Evolutionary conservation across 2,888 invertebrate species (phyloP).

Genomic region (Athrips mouffetella): DNA sequence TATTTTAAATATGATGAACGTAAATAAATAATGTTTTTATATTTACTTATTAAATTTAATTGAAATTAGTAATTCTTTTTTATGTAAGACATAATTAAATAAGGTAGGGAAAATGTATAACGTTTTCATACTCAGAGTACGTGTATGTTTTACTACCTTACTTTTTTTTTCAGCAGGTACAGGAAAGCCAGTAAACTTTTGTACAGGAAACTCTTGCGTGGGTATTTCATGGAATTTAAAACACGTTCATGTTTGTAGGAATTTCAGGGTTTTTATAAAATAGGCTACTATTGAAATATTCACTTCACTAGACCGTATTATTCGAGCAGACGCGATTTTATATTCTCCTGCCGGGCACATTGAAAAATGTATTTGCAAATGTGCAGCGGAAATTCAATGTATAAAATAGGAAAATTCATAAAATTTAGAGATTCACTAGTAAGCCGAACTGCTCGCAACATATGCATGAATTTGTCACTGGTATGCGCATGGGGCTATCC

Average conservation of each 20-base stretch:
- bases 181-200: too few species aligned
- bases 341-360: slow-evolving; percentile 34
- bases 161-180: too few species aligned
- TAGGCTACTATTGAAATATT: slow-evolving; percentile 21
- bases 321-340: slow-evolving; percentile 25
- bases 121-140: too few species aligned
- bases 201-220: slow-evolving; percentile 35
- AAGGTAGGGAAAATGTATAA: too few species aligned
- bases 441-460: neutral
- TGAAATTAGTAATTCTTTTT: too few species aligned
- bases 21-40: too few species aligned
- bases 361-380: slow-evolving; percentile 32
- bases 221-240: slow-evolving; percentile 11
- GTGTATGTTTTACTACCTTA: too few species aligned
- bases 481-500: neutral
- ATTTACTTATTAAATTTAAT: too few species aligned
- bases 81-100: too few species aligned
- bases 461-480: neutral
- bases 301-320: slow-evolving; percentile 14
- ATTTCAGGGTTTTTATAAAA: neutral
- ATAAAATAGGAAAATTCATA: slow-evolving; percentile 26
- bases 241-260: neutral
- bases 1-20: too few species aligned
- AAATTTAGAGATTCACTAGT: neutral
- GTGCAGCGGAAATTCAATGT: slow-evolving; percentile 32